phyloP scores from a whole-genome alignment of 2,888 invertebrate genomes.

The Pyrochroa serraticornis region DNA sequence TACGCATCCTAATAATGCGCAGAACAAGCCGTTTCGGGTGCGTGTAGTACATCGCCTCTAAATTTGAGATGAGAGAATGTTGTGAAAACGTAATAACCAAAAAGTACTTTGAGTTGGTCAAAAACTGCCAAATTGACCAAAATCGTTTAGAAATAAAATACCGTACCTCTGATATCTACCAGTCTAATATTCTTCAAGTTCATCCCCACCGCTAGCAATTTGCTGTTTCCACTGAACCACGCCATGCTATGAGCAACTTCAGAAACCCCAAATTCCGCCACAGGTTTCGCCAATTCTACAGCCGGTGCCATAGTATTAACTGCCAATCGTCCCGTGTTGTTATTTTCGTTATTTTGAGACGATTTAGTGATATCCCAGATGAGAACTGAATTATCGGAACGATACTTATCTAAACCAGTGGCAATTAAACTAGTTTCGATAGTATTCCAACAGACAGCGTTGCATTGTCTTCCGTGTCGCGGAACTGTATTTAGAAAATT shows the following conservation, averaged over 20 bases:
- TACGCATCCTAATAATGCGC: too few species aligned
- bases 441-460: constrained; percentile 87
- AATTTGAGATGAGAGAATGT: too few species aligned
- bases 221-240: constrained; percentile 79
- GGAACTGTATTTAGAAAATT: constrained; percentile 66
- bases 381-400: constrained; percentile 85
- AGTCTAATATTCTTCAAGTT: constrained; percentile 87
- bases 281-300: constrained; percentile 64
- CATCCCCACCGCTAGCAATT: constrained; percentile 85
- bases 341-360: constrained; percentile 50
- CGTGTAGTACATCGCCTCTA: too few species aligned
- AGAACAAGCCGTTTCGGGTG: too few species aligned
- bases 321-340: constrained; percentile 41
- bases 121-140: too few species aligned
- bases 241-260: constrained; percentile 85
- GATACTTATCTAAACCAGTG: constrained; percentile 86
- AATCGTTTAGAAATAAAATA: constrained; percentile 12
- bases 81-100: too few species aligned
- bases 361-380: constrained; percentile 83
- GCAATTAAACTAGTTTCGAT: constrained; percentile 81
- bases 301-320: constrained; percentile 55
- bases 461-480: constrained; percentile 83
- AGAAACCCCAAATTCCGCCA: constrained; percentile 80
- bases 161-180: constrained; percentile 84
- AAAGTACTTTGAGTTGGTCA: too few species aligned